Evolutionary conservation across 1,140 invertebrate species (phyloP), one percentile per base, ranked within the genome.

Genomic region (Drosophila funebris): DNA sequence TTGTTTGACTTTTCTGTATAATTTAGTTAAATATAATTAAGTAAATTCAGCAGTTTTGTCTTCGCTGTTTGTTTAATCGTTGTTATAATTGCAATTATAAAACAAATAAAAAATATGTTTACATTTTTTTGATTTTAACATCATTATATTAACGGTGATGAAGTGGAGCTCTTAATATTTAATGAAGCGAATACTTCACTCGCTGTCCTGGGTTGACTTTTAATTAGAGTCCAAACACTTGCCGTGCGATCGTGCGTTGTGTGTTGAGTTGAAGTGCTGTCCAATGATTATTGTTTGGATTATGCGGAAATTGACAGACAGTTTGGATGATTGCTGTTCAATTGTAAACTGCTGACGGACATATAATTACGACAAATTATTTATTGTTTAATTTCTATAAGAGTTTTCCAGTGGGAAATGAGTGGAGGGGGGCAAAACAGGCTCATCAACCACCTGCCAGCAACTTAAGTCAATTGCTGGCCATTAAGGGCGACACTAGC

Each of bases 291-390:
- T 76, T 62, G 67, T 56, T 41, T 56, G 29, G 37, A 62, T 78
- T 75, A 73, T 73, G 74, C 53, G 63, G 63, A 67, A 60, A 69
- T 69, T 73, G 64, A 73, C 64, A 68, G 64, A 13, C 56, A 44
- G 52, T 41, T 24, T 54, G 46, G 22, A 29, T 73, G 70, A 73
- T 61, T 75, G 60, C 67, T 36, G 36, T 67, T 66, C 53, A 76
- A 87, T 70, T 78, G 71, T 76, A 70, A 87, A 78, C 63, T 76
- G 60, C 41, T 63, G 78, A 72, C 74, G 52, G 44, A 70, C 68
- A 75, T 87, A 87, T 85, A 85, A 85, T 85, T 87, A 69, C 76
- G 57, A 16, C 54, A 83, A 82, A 77, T 84, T 80, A 85, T 85
- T 85, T 77, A 85, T 85, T 87, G 81, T 78, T 66, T 80, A 75